Conservation (phyloP, 2,888 invertebrate species). For the Phortica magna region DNA sequence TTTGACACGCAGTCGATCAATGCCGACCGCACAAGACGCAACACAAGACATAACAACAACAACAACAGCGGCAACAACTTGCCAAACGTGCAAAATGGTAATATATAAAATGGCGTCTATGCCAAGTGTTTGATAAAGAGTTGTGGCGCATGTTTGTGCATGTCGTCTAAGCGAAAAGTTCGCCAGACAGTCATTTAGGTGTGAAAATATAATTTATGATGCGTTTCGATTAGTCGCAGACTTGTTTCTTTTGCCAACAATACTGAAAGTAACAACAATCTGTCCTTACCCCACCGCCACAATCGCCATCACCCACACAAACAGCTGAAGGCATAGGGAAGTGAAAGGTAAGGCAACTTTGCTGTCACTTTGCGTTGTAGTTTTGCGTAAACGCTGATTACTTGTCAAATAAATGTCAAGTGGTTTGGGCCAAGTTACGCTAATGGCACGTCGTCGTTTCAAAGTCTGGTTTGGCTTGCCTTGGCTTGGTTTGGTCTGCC, state of each 20-base stretch:
- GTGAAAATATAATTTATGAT: constrained; percentile 23
- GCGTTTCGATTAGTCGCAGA: constrained; percentile 3
- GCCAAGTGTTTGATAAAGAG: constrained; percentile 10
- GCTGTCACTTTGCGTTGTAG: too few species aligned
- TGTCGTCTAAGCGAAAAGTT: neutral
- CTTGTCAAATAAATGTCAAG: constrained; percentile 22
- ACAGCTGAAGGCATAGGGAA: too few species aligned
- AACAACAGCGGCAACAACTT: neutral
- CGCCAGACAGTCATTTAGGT: neutral
- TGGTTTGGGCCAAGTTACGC: neutral
- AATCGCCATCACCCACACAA: too few species aligned
- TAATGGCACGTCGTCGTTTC: too few species aligned
- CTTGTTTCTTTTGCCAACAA: neutral
- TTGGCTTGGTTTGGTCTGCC: too few species aligned
- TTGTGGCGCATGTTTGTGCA: neutral
- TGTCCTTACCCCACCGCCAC: too few species aligned
- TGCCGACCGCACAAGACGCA: neutral
- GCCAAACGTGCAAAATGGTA: constrained; percentile 8
- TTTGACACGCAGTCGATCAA: constrained; percentile 43
- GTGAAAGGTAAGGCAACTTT: too few species aligned
- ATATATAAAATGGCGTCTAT: constrained; percentile 24
- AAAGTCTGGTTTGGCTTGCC: too few species aligned
- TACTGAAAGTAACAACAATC: neutral
- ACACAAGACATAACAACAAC: neutral
- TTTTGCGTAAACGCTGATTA: constrained; percentile 10